A percentile compares a stretch with the other conserved stretches of the same genome.
Conservation (phyloP, 2,888 invertebrate species). For the Eupeodes latifasciatus region DNA sequence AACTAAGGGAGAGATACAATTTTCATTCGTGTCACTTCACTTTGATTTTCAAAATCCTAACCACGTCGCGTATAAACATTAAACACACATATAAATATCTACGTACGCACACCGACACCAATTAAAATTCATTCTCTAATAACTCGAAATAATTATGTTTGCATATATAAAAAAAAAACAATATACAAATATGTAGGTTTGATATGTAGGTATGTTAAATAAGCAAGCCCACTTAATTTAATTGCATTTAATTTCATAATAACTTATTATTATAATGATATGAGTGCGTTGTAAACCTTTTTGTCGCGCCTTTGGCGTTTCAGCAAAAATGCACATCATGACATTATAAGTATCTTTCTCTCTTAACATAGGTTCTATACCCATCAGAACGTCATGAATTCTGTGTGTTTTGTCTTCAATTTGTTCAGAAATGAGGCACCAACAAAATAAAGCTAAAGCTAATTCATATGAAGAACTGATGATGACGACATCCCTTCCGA, state of each 20-base stretch:
- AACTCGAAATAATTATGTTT: slow-evolving; percentile 69
- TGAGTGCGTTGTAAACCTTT: slow-evolving; percentile 48
- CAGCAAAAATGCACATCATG: slow-evolving; percentile 54
- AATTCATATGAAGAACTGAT: slow-evolving; percentile 13
- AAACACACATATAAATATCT: not conserved
- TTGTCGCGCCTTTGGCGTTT: slow-evolving; percentile 57
- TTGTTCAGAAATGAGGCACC: slow-evolving; percentile 5
- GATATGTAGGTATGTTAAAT: not conserved
- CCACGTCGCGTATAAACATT: not conserved
- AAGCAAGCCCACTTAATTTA: slow-evolving; percentile 65
- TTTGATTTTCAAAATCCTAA: not conserved
- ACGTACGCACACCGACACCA: slow-evolving; percentile 16
- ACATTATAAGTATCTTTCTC: slow-evolving; percentile 38
- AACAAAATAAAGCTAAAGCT: not conserved
- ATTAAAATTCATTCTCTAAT: slow-evolving; percentile 70
- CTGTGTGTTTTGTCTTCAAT: slow-evolving; percentile 32
- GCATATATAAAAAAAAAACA: slow-evolving; percentile 58
- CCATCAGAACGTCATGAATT: slow-evolving; percentile 12
- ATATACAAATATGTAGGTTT: not conserved
- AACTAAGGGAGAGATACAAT: slow-evolving; percentile 17
- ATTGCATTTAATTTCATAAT: slow-evolving; percentile 71
- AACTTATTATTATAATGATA: slow-evolving; percentile 56
- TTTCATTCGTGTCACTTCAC: slow-evolving; percentile 40
- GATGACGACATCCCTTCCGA: slow-evolving; percentile 32
- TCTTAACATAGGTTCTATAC: not conserved